Evolutionary conservation across 2,113 vertebrate species (phyloP), one percentile per base, ranked within the genome.

Genomic region (Colinus virginianus): DNA sequence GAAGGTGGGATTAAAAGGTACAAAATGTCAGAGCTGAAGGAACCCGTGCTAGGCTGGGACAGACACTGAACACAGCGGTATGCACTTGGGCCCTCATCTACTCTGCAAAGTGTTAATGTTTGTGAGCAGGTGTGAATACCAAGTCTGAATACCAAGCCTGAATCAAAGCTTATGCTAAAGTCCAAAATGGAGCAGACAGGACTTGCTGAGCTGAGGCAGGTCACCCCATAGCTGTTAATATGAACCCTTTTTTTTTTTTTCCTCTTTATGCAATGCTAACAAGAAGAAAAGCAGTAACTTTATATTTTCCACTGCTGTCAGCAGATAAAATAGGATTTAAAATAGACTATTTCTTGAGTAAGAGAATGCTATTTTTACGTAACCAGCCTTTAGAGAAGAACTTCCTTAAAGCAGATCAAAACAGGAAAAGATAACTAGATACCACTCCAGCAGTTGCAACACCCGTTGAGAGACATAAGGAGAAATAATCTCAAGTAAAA

Each of bases 401-500:
- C 62, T 81, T 92, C 40, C 74, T 72, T 9, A 69, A 8, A 66
- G 45, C 13, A 61, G 48, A 90, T 56, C 58, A 61, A 79, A 93
- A 82, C 78, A 91, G 78, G 75, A 91, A 94, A 79, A 76, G 45
- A 26, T 53, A 81, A 88, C 38, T 64, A 70, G 53, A 77, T 46
- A 25, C 9, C 9, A 38, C 38, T 64, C 25, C 11, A 90, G 48
- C 30, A 80, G 51, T 28, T 83, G 55, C 43, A 90, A 90, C 53
- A 87, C 13, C 21, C 13, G 49, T 55, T 34, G 30, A 66, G 26
- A 80, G 26, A 46, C 9, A 45, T 8, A 55, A 61, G 15, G 9
- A 14, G 32, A 82, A 94, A 87, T 38, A 81, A 59, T 40, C 4
- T 16, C 12, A 62, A 45, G 8, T 26, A 18, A 67, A 74, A 74